Evolutionary conservation across 2,888 invertebrate genomes (phyloP).

Genomic region (Listrodromus nycthemerus): DNA sequence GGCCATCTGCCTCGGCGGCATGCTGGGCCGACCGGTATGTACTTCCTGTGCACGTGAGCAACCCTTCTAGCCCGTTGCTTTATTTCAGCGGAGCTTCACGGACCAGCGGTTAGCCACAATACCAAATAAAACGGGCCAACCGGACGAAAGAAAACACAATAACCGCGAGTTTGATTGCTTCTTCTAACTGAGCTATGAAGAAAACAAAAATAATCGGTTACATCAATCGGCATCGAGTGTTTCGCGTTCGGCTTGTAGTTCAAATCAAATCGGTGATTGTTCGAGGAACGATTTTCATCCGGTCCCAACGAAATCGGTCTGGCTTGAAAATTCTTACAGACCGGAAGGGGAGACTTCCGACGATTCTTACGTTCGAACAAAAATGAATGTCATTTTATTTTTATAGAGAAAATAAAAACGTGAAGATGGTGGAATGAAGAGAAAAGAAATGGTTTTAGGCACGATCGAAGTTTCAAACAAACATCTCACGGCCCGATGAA

Average conservation of each 20-base stretch:
- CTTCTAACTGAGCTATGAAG: conserved; percentile 10
- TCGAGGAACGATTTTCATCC: neutral
- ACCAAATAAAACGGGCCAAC: conserved; percentile 47
- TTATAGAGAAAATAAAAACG: neutral
- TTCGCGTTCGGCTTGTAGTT: neutral
- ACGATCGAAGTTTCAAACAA: no score
- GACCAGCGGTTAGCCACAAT: conserved; percentile 74
- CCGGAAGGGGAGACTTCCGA: neutral
- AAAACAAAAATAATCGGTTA: conserved; percentile 4
- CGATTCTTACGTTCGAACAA: neutral
- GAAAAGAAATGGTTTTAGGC: neutral
- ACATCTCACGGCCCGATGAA: no score
- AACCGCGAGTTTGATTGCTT: conserved; percentile 39
- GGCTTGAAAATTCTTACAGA: neutral
- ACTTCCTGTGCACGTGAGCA: conserved; percentile 50
- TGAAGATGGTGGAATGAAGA: neutral
- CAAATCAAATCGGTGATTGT: neutral
- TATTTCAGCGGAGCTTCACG: conserved; percentile 69
- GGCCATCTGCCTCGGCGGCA: conserved; percentile 58
- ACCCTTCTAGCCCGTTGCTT: conserved; percentile 58
- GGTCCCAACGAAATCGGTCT: neutral
- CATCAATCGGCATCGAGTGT: conserved; percentile 13
- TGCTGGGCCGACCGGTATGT: conserved; percentile 30
- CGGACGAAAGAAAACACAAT: conserved; percentile 38
- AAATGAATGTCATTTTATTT: neutral